Evolutionary conservation across 2,888 invertebrate genomes (phyloP), one percentile per base, ranked within the genome.

Genomic region (Ennomos erosarius): DNA sequence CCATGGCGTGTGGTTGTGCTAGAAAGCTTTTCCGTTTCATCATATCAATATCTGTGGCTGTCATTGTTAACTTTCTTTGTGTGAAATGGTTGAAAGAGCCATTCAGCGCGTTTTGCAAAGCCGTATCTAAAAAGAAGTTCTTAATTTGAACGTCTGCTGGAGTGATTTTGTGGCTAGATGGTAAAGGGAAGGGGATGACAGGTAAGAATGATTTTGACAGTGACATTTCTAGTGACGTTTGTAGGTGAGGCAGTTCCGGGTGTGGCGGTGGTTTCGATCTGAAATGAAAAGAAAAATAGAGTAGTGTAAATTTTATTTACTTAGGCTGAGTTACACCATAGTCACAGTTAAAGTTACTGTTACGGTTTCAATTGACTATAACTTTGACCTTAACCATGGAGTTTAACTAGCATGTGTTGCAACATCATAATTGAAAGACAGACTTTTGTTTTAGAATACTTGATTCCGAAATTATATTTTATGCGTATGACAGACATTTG

Each of bases 111-210:
- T 81, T 88, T 38, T 90, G 91, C 26, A 91, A 57, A 0, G 90
- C 90, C 0, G 88, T 87, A 68, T 83, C 90, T 1, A 90, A 74
- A 0, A 90, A 72, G 37, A 88, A 90, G 57, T 81, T 84, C 51
- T 90, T 90, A 8, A 90, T 76, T 43, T 84, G 83, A 1, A 73
- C 74, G 3, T 88, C 82, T 0, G 82, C 68, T 0, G 80, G 74
- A 26, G 58, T 59, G 10, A 57, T 50, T 58, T 79, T 74, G 45
- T 82, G 77, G 50, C 68, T 65, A 10, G 75, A 59, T 1, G 78
- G 74, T 8, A 82, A 67, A 0, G 83, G 60, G 45, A 78, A 84
- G 0, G 86, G 81, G 4, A 83, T 60, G 8, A 83, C 66, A 1
- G 86, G 79, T n/a, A 80, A 76, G 8, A 65, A 69, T 56, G 53